Conservation (phyloP, 1,140 invertebrate species). For the Drosophila orena region DNA sequence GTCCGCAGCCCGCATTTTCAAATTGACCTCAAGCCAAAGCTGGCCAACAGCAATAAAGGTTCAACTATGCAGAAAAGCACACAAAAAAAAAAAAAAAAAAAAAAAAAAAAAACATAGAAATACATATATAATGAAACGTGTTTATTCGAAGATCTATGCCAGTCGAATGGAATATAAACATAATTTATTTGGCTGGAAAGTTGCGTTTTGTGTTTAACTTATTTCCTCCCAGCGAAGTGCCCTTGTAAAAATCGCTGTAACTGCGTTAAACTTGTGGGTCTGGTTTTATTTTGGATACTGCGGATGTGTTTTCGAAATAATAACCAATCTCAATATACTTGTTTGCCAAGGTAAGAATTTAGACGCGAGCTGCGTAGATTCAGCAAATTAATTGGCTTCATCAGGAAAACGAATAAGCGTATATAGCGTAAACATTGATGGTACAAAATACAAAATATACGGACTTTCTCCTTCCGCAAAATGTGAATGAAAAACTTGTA, state of each 20-base stretch:
- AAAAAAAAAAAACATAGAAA: not conserved
- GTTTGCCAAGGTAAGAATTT: not conserved
- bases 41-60: not conserved
- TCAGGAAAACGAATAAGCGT: not conserved
- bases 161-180: slow-evolving; percentile 11
- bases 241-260: slow-evolving; percentile 24
- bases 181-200: not conserved
- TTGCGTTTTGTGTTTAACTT: not conserved
- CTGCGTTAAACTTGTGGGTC: not conserved
- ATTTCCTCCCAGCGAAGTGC: not conserved
- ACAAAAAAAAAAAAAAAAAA: not conserved
- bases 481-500: not conserved
- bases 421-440: not conserved
- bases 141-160: not conserved
- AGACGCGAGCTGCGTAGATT: not conserved
- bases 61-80: slow-evolving; percentile 8
- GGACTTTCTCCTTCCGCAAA: slow-evolving; percentile 7
- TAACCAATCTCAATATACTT: not conserved
- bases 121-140: not conserved
- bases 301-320: slow-evolving; percentile 8
- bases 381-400: not conserved
- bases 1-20: slow-evolving; percentile 8
- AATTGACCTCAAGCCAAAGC: slow-evolving; percentile 23
- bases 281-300: slow-evolving; percentile 1
- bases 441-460: not conserved